Conservation (phyloP, 2,797 vertebrate species). For the Scyliorhinus canicula region DNA sequence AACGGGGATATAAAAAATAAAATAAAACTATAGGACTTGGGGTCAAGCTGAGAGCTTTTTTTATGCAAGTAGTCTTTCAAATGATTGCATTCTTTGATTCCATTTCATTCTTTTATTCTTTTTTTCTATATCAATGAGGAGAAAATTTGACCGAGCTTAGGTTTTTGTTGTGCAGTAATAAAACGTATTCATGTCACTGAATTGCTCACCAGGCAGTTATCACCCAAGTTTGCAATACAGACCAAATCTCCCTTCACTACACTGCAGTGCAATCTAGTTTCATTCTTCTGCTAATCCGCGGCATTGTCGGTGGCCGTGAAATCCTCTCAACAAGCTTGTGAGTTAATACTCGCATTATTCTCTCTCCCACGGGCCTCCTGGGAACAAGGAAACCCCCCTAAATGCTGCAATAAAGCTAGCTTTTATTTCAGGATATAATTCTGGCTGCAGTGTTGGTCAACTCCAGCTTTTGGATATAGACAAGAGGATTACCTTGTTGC, state of each 20-base stretch:
- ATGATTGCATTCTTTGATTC: conserved; percentile 4
- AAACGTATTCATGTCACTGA: conserved; percentile 20
- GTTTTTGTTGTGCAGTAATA: conserved; percentile 27
- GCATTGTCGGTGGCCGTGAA: conserved; percentile 23
- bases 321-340: conserved; percentile 35
- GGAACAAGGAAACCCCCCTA: conserved; percentile 16
- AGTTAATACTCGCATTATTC: conserved; percentile 31
- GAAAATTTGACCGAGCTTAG: not conserved
- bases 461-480: conserved; percentile 13
- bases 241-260: conserved; percentile 21
- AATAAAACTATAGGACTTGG: not conserved
- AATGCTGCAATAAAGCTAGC: conserved; percentile 16
- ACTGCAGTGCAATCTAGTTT: not conserved
- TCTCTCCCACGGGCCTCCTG: conserved; percentile 5
- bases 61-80: not conserved
- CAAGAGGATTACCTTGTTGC: conserved; percentile 26
- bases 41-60: not conserved
- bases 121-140: conserved; percentile 13
- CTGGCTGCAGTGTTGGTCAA: conserved; percentile 29
- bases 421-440: conserved; percentile 31
- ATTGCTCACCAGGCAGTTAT: conserved; percentile 26
- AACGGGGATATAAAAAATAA: not conserved
- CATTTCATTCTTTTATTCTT: conserved; percentile 20
- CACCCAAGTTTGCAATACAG: conserved; percentile 16
- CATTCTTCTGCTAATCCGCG: conserved; percentile 25